phyloP scores from a whole-genome alignment of 2,888 invertebrate genomes.

The Cephus sareptanus region DNA sequence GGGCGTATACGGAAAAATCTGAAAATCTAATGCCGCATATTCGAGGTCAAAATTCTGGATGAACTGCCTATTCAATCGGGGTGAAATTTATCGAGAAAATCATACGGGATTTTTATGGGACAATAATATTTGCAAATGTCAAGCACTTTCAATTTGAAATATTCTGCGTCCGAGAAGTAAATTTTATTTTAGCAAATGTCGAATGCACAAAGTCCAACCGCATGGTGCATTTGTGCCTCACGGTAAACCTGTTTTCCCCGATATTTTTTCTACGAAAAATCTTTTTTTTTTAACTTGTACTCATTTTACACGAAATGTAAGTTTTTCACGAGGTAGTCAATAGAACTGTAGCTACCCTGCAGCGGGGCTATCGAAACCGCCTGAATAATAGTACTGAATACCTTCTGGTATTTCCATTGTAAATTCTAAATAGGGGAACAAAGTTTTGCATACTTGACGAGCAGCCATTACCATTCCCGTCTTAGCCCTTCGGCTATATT shows the following conservation, averaged over 20 bases:
- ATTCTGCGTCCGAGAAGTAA: background rate
- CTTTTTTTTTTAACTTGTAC: background rate
- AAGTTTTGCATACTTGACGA: slow-evolving; percentile 48
- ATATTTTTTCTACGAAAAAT: background rate
- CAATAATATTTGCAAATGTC: background rate
- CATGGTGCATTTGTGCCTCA: background rate
- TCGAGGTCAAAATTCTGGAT: background rate
- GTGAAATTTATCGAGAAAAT: background rate
- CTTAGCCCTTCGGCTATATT: background rate
- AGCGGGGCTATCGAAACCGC: background rate
- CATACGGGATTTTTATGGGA: background rate
- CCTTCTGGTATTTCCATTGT: slow-evolving; percentile 40
- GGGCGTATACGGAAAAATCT: background rate
- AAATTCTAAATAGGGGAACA: slow-evolving; percentile 34
- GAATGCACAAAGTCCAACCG: background rate
- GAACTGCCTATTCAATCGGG: background rate
- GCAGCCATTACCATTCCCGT: background rate
- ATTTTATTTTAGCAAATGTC: background rate
- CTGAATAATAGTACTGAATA: background rate
- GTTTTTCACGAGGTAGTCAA: background rate
- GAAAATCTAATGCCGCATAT: background rate
- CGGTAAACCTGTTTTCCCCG: background rate
- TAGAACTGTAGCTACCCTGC: too few relatives aligned
- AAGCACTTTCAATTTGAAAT: background rate
- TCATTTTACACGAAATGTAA: background rate